Percentiles rank a stretch among this genome's conserved stretches.
Evolutionary conservation across 2,113 vertebrate species (phyloP).

Genomic region (Pimephales promelas): DNA sequence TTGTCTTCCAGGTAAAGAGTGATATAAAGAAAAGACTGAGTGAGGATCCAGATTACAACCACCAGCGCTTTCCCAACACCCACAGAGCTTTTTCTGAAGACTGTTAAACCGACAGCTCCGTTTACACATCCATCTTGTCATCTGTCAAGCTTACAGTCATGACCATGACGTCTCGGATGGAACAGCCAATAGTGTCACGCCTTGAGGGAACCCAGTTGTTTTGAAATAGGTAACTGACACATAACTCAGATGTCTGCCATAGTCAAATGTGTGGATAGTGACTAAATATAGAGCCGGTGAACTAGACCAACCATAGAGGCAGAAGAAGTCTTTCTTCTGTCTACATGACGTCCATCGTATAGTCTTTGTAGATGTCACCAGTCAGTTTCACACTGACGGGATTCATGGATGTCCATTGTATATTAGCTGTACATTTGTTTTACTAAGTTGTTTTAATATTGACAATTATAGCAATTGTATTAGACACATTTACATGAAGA

Average conservation of each 20-base stretch:
- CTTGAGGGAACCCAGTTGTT: background rate
- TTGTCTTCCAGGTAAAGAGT: slow-evolving; percentile 74
- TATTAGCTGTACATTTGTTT: slow-evolving; percentile 57
- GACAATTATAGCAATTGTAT: slow-evolving; percentile 33
- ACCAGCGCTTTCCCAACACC: slow-evolving; percentile 82
- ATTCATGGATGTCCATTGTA: slow-evolving; percentile 44
- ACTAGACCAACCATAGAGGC: slow-evolving; percentile 8
- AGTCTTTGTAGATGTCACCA: background rate
- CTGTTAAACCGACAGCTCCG: slow-evolving; percentile 58
- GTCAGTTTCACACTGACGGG: background rate
- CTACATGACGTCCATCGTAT: background rate
- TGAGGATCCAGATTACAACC: slow-evolving; percentile 80
- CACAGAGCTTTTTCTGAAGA: slow-evolving; percentile 80
- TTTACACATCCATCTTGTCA: background rate
- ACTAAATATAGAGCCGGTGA: slow-evolving; percentile 24
- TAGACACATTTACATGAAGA: slow-evolving; percentile 15
- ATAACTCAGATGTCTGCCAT: background rate
- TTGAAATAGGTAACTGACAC: background rate
- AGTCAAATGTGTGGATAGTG: slow-evolving; percentile 14
- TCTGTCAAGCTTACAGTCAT: background rate
- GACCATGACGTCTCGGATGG: background rate
- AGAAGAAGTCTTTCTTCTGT: background rate
- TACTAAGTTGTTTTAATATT: slow-evolving; percentile 49
- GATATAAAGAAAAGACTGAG: slow-evolving; percentile 81
- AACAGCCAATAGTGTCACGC: background rate